Evolutionary conservation across 2,888 invertebrate species (phyloP), one percentile per base, ranked within the genome.

Genomic region (Archips xylosteana): DNA sequence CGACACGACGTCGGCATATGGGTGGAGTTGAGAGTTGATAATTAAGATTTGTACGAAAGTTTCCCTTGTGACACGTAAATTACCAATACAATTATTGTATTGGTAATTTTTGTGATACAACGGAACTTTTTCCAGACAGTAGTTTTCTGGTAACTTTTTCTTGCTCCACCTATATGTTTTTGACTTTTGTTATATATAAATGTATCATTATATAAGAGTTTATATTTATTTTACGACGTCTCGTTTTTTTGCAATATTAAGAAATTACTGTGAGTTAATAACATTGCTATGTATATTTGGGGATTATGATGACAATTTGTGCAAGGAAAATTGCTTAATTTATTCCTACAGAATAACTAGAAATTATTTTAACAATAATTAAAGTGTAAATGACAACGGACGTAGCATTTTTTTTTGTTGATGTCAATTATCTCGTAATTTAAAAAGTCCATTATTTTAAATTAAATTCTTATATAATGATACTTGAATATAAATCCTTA

Each of bases 391-490:
- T 49, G n/a, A 49, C 49, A n/a, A 49, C 4, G 39, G 39, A 39
- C 1, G n/a, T 49, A 49, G 13, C 3, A 49, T 49, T 49, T n/a
- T 49, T 6, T 13, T 13, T 49, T 49, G 3, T 4, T n/a, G n/a
- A n/a, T n/a, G 49, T 49, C 10, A 49, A 13, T 49, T 49, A n/a
- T 49, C 49, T 39, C 39, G 6, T 39, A 39, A 39, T 39, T 4
- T 6, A 5, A 39, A 3, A 39, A 4, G 23, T 23, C 23, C 23
- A 42, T 42, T 45, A 3, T 45, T 23, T 54, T 23, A 59, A n/a
- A 13, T n/a, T 64, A 45, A 34, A 64, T 69, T 73, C 73, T 73
- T 73, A 60, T 69, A 64, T 69, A 73, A 69, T 69, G 68, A 51
- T 51, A 0, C 49, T 32, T 36, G n/a, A 32, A 49, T 39, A 54